Conservation (phyloP, 2,888 invertebrate genomes). For the Caprella mutica region DNA sequence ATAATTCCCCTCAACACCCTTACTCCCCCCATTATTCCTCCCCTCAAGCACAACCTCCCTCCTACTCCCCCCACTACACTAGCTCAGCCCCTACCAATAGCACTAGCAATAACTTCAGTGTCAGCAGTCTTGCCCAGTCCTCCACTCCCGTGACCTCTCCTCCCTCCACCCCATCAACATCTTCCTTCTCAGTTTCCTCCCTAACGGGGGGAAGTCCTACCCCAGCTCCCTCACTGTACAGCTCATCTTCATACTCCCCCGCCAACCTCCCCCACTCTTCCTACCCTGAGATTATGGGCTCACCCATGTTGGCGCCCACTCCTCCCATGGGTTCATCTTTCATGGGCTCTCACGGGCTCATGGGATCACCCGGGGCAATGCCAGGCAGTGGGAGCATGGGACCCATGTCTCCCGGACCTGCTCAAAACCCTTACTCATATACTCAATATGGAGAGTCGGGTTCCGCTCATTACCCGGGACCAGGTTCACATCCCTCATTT, state of each 20-base stretch:
- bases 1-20: conserved; percentile 36
- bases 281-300: conserved; percentile 31
- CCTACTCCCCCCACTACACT: conserved; percentile 39
- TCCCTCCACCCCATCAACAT: conserved; percentile 13
- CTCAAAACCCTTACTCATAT: conserved; percentile 39
- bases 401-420: conserved; percentile 35
- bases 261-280: conserved; percentile 25
- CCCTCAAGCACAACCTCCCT: conserved; percentile 36
- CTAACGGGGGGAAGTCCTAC: conserved; percentile 26
- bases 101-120: conserved; percentile 39
- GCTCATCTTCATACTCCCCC: conserved; percentile 29
- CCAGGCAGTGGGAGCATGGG: conserved; percentile 36
- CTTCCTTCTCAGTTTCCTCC: conserved; percentile 34
- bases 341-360: conserved; percentile 42
- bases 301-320: conserved; percentile 30
- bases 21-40: conserved; percentile 35
- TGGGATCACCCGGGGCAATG: conserved; percentile 42
- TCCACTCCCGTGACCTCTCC: neutral
- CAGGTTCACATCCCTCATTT: conserved; percentile 27
- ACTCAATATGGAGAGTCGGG: conserved; percentile 39
- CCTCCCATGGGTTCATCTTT: conserved; percentile 38
- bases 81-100: conserved; percentile 38
- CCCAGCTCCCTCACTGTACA: conserved; percentile 30
- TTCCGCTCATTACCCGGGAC: conserved; percentile 34
- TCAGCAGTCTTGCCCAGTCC: conserved; percentile 37